A percentile compares a stretch with the other conserved stretches of the same genome.
Evolutionary conservation across 35 echinoderm and acorn worm genomes (phyloP).

Genomic region (Heliocidaris erythrogramma): DNA sequence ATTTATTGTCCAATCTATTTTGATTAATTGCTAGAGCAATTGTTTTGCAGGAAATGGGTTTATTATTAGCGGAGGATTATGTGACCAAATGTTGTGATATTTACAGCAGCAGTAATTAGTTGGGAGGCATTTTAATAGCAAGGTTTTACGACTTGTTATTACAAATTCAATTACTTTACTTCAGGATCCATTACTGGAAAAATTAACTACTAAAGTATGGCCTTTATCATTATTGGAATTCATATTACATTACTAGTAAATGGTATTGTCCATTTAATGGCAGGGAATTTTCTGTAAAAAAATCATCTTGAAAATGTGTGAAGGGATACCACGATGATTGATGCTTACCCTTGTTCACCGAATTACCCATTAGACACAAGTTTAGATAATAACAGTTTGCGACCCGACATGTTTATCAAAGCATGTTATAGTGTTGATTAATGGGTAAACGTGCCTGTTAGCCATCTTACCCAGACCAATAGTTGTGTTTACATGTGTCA

Average conservation of each 20-base stretch:
- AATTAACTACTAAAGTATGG: too few species aligned
- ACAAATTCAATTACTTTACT: too few species aligned
- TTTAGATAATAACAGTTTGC: neutral
- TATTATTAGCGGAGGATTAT: neutral
- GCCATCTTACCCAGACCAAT: neutral
- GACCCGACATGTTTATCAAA: neutral
- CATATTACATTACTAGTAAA: too few species aligned
- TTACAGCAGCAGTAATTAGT: neutral
- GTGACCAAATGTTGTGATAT: neutral
- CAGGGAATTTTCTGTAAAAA: too few species aligned
- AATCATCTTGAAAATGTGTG: too few species aligned
- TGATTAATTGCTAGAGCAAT: neutral
- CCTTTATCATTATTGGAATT: too few species aligned
- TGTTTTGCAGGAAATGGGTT: neutral
- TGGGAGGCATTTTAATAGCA: neutral
- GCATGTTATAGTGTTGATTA: neutral
- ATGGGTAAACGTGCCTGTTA: neutral
- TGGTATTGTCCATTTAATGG: too few species aligned
- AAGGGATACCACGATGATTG: too few species aligned
- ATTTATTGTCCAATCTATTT: constrained; percentile 2
- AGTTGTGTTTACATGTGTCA: neutral
- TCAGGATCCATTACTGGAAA: too few species aligned
- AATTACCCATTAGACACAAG: neutral
- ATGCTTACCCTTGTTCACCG: neutral
- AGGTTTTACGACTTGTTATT: too few species aligned